Conservation (phyloP, 2,888 invertebrate species). For the Heliconius ethilla region DNA sequence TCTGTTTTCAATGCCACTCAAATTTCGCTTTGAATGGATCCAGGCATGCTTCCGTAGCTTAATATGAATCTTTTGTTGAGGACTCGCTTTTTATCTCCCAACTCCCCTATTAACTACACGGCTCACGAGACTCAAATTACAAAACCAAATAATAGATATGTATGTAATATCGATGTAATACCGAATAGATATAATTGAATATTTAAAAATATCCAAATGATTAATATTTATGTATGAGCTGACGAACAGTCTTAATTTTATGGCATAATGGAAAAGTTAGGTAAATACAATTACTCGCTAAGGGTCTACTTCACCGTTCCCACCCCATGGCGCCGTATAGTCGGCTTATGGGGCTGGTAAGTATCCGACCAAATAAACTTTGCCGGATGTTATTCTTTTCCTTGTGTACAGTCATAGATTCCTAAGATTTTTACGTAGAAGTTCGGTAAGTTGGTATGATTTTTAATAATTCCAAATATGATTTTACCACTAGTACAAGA, state of each 20-base stretch:
- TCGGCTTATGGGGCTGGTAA: conserved; percentile 46
- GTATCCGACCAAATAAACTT: conserved; percentile 47
- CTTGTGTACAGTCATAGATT: conserved; percentile 32
- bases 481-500: too few relatives aligned
- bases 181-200: background rate
- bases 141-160: background rate
- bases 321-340: conserved; percentile 49
- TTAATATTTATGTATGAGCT: conserved; percentile 3
- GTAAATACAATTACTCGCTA: conserved; percentile 60
- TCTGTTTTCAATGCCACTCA: conserved; percentile 54
- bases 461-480: background rate
- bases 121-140: conserved; percentile 20
- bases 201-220: background rate
- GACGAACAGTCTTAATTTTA: conserved; percentile 40
- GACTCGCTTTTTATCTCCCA: conserved; percentile 28
- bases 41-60: conserved; percentile 60
- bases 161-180: background rate
- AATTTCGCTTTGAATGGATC: conserved; percentile 61
- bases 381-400: conserved; percentile 43
- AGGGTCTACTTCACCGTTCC: conserved; percentile 56
- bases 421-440: background rate
- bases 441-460: background rate
- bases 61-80: conserved; percentile 43
- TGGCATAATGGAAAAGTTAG: conserved; percentile 54
- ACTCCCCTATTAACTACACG: conserved; percentile 5